Evolutionary conservation across 1,140 invertebrate genomes (phyloP).

Genomic region (Amphibalanus amphitrite): DNA sequence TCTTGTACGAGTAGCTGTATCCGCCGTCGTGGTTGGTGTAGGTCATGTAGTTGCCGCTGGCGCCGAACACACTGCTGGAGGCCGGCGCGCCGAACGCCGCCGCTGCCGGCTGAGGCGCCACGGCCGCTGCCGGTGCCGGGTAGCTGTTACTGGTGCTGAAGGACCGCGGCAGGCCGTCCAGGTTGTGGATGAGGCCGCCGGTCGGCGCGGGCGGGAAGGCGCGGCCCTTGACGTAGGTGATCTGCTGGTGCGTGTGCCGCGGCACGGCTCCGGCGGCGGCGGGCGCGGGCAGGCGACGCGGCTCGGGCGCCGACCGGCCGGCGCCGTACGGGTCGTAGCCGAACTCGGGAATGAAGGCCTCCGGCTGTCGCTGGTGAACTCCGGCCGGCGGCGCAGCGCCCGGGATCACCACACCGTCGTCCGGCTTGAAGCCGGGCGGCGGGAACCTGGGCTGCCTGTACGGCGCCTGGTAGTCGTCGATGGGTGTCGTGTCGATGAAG

Average conservation of each 20-base stretch:
- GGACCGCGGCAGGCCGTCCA: neutral
- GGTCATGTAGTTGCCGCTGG: neutral
- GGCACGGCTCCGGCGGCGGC: neutral
- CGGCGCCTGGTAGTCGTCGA: slow-evolving; percentile 63
- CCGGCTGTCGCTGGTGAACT: neutral
- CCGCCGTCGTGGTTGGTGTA: slow-evolving; percentile 1
- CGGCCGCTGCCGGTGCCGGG: no score
- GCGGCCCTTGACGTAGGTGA: neutral
- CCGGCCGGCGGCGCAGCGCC: neutral
- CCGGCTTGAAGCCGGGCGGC: slow-evolving; percentile 40
- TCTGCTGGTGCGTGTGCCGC: neutral
- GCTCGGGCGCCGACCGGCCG: no score
- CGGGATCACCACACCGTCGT: slow-evolving; percentile 43
- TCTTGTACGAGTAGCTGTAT: neutral
- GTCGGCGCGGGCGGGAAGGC: neutral
- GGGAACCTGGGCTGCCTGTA: slow-evolving; percentile 43
- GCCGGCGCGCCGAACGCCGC: no score
- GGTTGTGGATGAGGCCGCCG: neutral
- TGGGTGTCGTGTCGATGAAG: slow-evolving; percentile 38
- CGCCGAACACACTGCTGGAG: neutral
- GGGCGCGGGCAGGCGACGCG: no score
- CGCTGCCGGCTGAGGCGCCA: neutral
- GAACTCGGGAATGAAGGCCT: neutral
- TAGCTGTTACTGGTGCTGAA: neutral
- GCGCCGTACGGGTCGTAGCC: neutral